Evolutionary conservation across 2,113 vertebrate genomes (phyloP).

Genomic region (Alectura lathami): DNA sequence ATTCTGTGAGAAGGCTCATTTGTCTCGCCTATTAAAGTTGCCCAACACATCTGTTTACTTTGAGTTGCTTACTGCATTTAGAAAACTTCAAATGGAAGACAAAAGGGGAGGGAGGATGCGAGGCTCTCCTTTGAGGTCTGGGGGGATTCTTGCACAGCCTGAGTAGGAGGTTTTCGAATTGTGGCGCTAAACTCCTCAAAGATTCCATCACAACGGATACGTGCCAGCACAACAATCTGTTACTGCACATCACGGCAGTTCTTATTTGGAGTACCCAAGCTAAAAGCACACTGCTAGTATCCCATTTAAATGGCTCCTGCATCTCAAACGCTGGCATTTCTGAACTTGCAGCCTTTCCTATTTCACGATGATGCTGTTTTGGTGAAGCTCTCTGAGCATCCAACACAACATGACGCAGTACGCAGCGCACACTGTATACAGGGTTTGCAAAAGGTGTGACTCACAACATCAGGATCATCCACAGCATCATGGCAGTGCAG

Average conservation of each 20-base stretch:
- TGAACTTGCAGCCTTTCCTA: background rate
- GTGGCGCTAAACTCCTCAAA: background rate
- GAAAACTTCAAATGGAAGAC: background rate
- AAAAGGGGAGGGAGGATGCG: background rate
- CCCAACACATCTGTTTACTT: background rate
- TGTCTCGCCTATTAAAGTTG: background rate
- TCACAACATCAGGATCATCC: background rate
- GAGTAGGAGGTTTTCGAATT: background rate
- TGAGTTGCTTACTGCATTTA: background rate
- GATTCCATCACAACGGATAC: background rate
- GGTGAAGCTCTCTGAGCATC: background rate
- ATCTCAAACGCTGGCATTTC: background rate
- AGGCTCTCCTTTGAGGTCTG: background rate
- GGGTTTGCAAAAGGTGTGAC: fast-evolving
- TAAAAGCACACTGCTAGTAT: background rate
- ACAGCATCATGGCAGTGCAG: background rate
- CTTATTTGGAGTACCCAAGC: background rate
- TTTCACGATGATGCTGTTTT: background rate
- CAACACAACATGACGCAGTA: background rate
- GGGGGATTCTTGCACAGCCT: background rate
- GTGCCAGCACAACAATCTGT: background rate
- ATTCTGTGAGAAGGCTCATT: background rate
- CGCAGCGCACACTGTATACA: fast-evolving
- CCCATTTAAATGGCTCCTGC: background rate
- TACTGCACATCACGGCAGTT: background rate